phyloP scores from a whole-genome alignment of 2,888 invertebrate species.

The Nomada hirtipes region DNA sequence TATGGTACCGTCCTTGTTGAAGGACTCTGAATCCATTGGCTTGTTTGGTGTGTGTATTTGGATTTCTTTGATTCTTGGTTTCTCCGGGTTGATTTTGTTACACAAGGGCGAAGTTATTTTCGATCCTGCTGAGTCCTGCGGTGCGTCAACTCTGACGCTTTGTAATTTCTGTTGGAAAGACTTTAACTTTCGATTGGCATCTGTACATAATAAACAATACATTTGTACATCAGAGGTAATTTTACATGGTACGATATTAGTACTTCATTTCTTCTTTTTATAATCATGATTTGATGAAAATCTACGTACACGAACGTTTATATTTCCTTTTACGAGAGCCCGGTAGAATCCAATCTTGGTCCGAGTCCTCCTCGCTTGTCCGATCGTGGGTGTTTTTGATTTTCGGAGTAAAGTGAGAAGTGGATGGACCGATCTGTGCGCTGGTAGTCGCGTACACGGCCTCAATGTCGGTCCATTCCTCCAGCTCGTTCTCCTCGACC shows the following conservation, averaged over 20 bases:
- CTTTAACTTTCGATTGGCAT: conserved; percentile 75
- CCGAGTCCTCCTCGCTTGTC: conserved; percentile 79
- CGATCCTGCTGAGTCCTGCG: conserved; percentile 14
- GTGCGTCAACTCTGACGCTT: conserved; percentile 53
- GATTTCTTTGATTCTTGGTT: conserved; percentile 29
- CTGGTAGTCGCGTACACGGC: conserved; percentile 74
- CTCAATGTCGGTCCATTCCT: conserved; percentile 80
- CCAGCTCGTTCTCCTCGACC: conserved; percentile 77
- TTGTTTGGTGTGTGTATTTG: conserved; percentile 20
- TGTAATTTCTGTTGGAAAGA: conserved; percentile 74
- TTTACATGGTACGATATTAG: no score
- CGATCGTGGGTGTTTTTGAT: conserved; percentile 66
- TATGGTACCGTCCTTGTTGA: neutral
- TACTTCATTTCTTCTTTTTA: neutral
- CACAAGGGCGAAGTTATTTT: neutral
- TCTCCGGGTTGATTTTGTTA: conserved; percentile 1
- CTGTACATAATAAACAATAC: conserved; percentile 61
- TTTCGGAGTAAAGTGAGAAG: conserved; percentile 70
- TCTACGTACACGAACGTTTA: conserved; percentile 78
- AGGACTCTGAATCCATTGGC: neutral
- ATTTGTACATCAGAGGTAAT: no score
- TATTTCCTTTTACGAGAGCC: conserved; percentile 81
- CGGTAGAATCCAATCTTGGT: conserved; percentile 82
- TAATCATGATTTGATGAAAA: neutral
- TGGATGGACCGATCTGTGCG: conserved; percentile 71